Base-by-base conservation (phyloP, 2,113 vertebrate species). In the Ornithorhynchus anatinus region DNA sequence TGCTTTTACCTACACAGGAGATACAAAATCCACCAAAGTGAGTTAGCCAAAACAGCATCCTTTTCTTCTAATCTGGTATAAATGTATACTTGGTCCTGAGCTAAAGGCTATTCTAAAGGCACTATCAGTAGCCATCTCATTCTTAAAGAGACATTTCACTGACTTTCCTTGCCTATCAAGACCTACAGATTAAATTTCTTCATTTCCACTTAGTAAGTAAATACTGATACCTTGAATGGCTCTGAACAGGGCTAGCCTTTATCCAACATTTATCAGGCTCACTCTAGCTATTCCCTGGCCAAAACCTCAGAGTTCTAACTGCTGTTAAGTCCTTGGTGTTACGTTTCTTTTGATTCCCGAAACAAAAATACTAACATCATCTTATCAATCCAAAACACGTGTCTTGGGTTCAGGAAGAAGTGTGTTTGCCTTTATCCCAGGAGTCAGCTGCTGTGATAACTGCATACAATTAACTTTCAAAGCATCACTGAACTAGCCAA, bases 301-400 rank as follows among this genome's bases (percentile, higher is more conserved):
- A 59, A 70, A 62, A 25, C 19, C 62, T 48, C 45, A 22, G 44
- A 53, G 59, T 22, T 51, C 16, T 15, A 44, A 38, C 57, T 59
- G 45, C 69, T 69, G 32, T 36, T 19, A 82, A 84, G 53, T 56
- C 63, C 51, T 69, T 20, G 0, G 32, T 2, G 80, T 85, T 62
- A 76, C 54, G 67, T 63, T 77, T 57, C 57, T 82, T 78, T 62
- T 64, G 65, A 60, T 63, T 81, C 61, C 61, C 53, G 63, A 84
- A 85, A 81, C 68, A 73, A 79, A 88, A 86, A 61, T 19, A 27
- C 39, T 43, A 50, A 54, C 54, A 13, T 6, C n/a, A 59, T 72
- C 85, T 91, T 90, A 89, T 89, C 84, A 13, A 36, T 38, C 33
- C 31, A 7, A 72, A 86, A 87, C 81, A 88, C 0, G 8, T 72